phyloP scores from a whole-genome alignment of 92 coral and sea anemone genomes.

The Siderastrea radians region DNA sequence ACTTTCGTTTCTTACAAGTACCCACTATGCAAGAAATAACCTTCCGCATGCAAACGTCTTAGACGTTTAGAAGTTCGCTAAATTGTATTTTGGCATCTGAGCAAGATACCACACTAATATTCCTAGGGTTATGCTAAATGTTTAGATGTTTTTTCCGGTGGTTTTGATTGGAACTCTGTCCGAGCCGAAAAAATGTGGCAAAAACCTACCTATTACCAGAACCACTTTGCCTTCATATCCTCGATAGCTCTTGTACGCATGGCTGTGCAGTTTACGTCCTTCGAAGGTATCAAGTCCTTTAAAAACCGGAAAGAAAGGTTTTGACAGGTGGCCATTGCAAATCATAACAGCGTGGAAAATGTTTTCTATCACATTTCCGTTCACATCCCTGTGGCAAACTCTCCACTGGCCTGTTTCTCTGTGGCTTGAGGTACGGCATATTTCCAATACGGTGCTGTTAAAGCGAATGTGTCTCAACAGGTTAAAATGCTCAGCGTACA shows the following conservation, averaged over 20 bases:
- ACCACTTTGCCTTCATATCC: slow-evolving; percentile 80
- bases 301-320: slow-evolving; percentile 62
- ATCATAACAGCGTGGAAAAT: slow-evolving; percentile 87
- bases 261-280: slow-evolving; percentile 88
- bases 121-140: too few species aligned
- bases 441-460: slow-evolving; percentile 61
- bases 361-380: slow-evolving; percentile 4
- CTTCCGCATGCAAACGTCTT: too few species aligned
- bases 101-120: too few species aligned
- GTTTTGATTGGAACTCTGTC: too few species aligned
- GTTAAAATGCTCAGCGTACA: slow-evolving; percentile 71
- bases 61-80: too few species aligned
- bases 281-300: slow-evolving; percentile 71
- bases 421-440: slow-evolving; percentile 58
- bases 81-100: too few species aligned
- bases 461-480: slow-evolving; percentile 72
- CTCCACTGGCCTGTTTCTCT: slow-evolving; percentile 72
- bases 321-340: slow-evolving; percentile 87
- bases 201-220: slow-evolving; percentile 76
- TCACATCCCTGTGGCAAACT: slow-evolving; percentile 43
- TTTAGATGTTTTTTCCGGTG: too few species aligned
- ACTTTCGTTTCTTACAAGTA: too few species aligned
- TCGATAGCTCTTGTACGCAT: slow-evolving; percentile 69
- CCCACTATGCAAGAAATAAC: too few species aligned
- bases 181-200: too few species aligned